phyloP scores from a whole-genome alignment of 2,113 vertebrate genomes.

The Amblyornis subalaris region DNA sequence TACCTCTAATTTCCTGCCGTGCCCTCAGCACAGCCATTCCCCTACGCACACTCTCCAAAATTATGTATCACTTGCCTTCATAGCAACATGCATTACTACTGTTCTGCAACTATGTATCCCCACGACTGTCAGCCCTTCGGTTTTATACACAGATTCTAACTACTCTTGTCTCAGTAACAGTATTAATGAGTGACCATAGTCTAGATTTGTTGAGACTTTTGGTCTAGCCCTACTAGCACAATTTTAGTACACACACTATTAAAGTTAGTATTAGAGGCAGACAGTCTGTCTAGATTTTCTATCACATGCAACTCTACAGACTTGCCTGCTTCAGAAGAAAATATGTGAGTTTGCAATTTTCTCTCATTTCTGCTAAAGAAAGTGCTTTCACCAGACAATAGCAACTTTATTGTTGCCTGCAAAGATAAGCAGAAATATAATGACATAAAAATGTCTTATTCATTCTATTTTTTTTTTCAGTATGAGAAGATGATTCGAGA shows the following conservation, averaged over 20 bases:
- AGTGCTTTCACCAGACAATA: neutral
- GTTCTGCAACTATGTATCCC: neutral
- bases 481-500: neutral
- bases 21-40: accelerated
- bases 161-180: neutral
- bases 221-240: neutral
- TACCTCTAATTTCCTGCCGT: neutral
- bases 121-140: accelerated
- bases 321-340: neutral
- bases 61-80: neutral
- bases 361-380: neutral
- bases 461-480: neutral
- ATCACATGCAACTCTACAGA: too few species aligned
- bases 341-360: accelerated
- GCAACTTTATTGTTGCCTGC: neutral
- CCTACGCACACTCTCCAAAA: neutral
- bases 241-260: neutral
- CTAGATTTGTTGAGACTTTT: neutral
- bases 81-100: accelerated
- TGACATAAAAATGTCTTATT: neutral
- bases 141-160: accelerated
- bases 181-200: accelerated
- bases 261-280: neutral
- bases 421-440: neutral
- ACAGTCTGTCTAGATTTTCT: too few species aligned